phyloP scores from a whole-genome alignment of 2,797 vertebrate genomes.

The Nothura maculosa region DNA sequence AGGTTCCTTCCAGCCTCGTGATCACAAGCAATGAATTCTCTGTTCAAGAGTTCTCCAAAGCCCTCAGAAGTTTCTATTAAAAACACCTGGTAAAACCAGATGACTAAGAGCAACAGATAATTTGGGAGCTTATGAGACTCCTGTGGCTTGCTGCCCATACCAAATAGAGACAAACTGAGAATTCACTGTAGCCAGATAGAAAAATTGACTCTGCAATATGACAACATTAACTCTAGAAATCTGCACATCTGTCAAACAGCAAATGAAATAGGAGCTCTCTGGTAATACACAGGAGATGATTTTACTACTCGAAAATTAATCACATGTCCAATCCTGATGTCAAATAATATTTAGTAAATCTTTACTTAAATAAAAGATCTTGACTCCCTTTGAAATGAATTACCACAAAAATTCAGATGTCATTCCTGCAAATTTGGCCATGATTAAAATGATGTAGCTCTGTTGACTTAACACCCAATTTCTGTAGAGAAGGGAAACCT shows the following conservation, averaged over 20 bases:
- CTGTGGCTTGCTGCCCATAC: background rate
- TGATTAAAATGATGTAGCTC: conserved; percentile 16
- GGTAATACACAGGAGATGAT: conserved; percentile 55
- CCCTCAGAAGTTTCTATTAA: background rate
- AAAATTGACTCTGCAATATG: background rate
- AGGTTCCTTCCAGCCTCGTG: background rate
- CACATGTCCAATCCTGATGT: conserved; percentile 30
- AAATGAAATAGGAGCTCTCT: conserved; percentile 30
- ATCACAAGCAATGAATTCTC: background rate
- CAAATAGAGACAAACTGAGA: background rate
- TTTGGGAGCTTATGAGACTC: background rate
- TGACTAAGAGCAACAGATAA: background rate
- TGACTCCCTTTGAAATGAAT: conserved; percentile 18
- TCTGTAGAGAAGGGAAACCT: background rate
- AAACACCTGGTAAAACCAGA: conserved; percentile 13
- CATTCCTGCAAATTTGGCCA: background rate
- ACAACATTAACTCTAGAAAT: conserved; percentile 32
- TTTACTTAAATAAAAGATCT: conserved; percentile 41
- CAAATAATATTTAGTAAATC: conserved; percentile 44
- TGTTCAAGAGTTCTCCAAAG: background rate
- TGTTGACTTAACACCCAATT: conserved; percentile 34
- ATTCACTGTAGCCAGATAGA: background rate
- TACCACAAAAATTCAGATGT: conserved; percentile 34
- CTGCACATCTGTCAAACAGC: conserved; percentile 63
- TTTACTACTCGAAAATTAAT: conserved; percentile 46